phyloP scores from a whole-genome alignment of 2,113 vertebrate genomes.

The Gulo gulo region DNA sequence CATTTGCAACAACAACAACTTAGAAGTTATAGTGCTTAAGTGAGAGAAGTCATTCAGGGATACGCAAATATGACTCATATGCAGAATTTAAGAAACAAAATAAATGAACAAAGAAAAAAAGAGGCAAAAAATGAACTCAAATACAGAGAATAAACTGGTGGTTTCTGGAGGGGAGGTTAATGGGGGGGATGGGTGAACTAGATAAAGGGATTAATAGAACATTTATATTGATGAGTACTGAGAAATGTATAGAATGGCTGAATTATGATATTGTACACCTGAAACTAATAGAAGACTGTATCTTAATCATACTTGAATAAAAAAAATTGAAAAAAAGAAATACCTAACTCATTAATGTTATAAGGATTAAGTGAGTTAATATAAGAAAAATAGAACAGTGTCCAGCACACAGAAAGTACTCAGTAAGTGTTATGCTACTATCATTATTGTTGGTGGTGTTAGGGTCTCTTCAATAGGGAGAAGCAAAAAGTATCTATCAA shows the following conservation, averaged over 20 bases:
- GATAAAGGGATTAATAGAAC: not conserved
- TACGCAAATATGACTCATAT: not conserved
- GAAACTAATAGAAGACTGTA: not conserved
- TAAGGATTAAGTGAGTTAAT: not conserved
- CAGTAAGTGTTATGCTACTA: not conserved
- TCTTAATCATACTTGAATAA: not conserved
- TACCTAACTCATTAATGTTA: not conserved
- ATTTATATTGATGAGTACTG: not conserved
- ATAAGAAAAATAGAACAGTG: not conserved
- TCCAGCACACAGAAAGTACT: not conserved
- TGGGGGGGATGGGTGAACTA: not conserved
- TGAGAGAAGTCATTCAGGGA: not conserved
- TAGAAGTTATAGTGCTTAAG: not conserved
- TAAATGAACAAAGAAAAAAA: not conserved
- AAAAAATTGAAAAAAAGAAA: not conserved
- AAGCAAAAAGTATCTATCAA: not conserved
- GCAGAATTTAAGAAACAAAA: not conserved
- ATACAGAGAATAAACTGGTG: not conserved
- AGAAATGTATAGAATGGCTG: not conserved
- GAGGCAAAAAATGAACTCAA: not conserved
- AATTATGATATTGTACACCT: not conserved
- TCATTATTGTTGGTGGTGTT: not conserved
- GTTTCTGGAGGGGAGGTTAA: not conserved
- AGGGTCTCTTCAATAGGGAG: not conserved
- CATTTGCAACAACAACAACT: not conserved